Conservation (phyloP, 2,113 vertebrate genomes). For the Lynx canadensis region DNA sequence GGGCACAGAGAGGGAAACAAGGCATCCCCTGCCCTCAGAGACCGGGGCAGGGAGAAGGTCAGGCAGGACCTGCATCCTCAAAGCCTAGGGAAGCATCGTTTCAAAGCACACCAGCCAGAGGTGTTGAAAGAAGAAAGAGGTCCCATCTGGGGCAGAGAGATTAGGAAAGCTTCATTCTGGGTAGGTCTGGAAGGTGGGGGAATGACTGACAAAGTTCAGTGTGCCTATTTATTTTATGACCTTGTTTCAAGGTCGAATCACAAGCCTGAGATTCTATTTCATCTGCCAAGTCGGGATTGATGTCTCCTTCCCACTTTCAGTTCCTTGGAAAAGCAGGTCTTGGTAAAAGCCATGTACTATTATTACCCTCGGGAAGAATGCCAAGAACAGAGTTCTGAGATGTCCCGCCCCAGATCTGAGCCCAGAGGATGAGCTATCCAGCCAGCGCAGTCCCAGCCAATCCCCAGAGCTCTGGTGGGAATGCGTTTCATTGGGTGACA, state of each 20-base stretch:
- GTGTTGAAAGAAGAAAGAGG: background rate
- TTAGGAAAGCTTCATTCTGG: background rate
- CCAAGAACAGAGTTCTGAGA: slow-evolving; percentile 55
- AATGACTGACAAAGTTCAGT: background rate
- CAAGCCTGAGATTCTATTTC: slow-evolving; percentile 54
- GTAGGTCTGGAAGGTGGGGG: background rate
- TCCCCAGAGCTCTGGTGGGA: slow-evolving; percentile 49
- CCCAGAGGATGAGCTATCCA: background rate
- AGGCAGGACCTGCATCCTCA: background rate
- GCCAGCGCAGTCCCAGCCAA: background rate
- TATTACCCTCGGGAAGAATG: slow-evolving; percentile 70
- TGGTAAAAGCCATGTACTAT: slow-evolving; percentile 68
- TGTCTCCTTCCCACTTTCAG: slow-evolving; percentile 62
- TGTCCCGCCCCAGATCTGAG: slow-evolving; percentile 35
- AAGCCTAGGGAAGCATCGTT: background rate
- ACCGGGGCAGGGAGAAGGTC: background rate
- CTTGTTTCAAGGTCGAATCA: slow-evolving; percentile 72
- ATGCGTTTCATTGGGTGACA: slow-evolving; percentile 49
- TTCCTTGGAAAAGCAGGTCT: slow-evolving; percentile 76
- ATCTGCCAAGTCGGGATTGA: slow-evolving; percentile 61
- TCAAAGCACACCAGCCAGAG: background rate
- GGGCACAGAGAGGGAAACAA: background rate
- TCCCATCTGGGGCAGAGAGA: background rate
- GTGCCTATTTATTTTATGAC: slow-evolving; percentile 47
- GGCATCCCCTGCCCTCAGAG: background rate